A percentile compares a stretch with the other conserved stretches of the same genome.
Evolutionary conservation across 2,113 vertebrate species (phyloP).

Genomic region (Eudyptes chrysolophus): DNA sequence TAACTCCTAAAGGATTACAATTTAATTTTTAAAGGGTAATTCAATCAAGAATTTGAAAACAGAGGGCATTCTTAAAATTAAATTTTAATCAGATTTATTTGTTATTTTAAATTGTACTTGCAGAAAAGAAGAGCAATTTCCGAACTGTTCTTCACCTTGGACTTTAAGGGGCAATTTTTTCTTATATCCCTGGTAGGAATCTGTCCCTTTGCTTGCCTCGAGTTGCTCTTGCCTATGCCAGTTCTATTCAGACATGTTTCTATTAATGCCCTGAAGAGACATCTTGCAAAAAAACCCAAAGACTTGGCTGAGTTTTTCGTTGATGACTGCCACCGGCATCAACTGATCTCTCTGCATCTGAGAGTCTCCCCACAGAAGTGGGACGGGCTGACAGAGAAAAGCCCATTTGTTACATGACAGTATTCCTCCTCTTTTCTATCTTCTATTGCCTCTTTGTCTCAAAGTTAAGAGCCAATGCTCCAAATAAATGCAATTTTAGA

Average conservation of each 20-base stretch:
- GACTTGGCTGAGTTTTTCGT: background rate
- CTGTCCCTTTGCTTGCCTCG: background rate
- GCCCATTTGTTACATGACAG: background rate
- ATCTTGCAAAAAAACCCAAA: background rate
- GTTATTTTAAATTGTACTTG: background rate
- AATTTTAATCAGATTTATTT: slow-evolving; percentile 45
- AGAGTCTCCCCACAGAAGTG: background rate
- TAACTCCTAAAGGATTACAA: slow-evolving; percentile 57
- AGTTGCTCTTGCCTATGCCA: background rate
- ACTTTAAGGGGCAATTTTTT: background rate
- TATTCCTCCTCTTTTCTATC: background rate
- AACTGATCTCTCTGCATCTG: background rate
- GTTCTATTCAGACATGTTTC: background rate
- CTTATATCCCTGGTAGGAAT: background rate
- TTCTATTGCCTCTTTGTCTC: background rate
- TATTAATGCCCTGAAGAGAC: background rate
- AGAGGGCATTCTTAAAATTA: slow-evolving; percentile 44
- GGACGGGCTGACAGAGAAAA: background rate
- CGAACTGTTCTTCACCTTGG: background rate
- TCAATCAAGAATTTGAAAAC: slow-evolving; percentile 60
- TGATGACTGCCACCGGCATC: background rate
- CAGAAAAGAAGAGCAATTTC: background rate
- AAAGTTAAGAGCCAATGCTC: background rate
- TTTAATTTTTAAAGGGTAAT: slow-evolving; percentile 68
- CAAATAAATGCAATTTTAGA: background rate